These are phyloP conservation scores for roundworm (Caenorhabditis elegans) DNA, from an alignment of 1,140 invertebrate genomes.

Conservation along the genomic window DNA sequence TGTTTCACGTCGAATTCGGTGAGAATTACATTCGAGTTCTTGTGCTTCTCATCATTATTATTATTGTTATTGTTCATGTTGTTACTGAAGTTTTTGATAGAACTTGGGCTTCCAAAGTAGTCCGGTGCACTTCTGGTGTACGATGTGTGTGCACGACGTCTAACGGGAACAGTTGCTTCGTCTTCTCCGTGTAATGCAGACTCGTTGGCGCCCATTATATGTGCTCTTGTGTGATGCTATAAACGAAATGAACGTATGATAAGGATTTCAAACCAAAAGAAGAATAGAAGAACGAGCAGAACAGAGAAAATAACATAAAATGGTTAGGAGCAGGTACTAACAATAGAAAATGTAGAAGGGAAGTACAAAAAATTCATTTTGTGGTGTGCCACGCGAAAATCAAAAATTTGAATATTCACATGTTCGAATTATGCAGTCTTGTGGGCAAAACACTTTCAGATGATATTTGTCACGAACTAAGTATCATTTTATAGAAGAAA, in stretches of 20 bases:
- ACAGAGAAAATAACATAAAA: neutral
- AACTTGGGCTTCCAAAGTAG: neutral
- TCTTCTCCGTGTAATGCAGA: neutral
- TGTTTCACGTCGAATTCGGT: constrained; percentile 16
- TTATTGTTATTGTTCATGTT: neutral
- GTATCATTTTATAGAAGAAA: too few species aligned
- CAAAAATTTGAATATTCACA: neutral
- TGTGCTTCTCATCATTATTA: constrained; percentile 15
- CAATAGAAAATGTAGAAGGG: neutral
- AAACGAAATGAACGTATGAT: neutral
- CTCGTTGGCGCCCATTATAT: constrained; percentile 9
- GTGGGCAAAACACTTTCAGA: neutral
- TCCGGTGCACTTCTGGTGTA: neutral
- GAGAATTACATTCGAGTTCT: neutral
- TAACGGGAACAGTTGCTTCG: neutral
- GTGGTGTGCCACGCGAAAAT: neutral
- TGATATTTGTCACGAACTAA: too few species aligned
- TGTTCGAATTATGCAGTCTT: neutral
- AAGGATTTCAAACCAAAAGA: neutral
- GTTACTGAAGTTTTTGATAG: neutral
- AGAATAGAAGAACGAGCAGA: neutral
- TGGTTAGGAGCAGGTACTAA: too few species aligned
- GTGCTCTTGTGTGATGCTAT: neutral
- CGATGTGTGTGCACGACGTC: constrained; percentile 15
- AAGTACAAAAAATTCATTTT: neutral